Conservation (phyloP, 37 sponge, comb jelly and placozoan species). For the Corticium candelabrum region DNA sequence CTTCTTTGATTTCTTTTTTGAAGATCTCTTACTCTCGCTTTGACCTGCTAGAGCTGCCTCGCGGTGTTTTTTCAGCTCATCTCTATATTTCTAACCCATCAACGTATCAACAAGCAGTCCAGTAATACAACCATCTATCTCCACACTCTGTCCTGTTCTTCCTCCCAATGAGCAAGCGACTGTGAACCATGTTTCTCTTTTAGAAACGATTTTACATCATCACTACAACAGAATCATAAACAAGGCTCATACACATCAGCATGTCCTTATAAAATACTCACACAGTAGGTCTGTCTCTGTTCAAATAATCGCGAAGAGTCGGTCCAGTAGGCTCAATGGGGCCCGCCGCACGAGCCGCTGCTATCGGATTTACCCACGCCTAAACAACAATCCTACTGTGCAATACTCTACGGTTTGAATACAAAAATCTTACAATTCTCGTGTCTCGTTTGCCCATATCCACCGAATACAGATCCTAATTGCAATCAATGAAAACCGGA, state of each 20-base stretch:
- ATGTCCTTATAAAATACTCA: too few relatives aligned
- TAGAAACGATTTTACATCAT: background rate
- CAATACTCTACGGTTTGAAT: background rate
- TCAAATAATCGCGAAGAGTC: background rate
- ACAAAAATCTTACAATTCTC: background rate
- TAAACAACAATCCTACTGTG: background rate
- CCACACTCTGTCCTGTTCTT: background rate
- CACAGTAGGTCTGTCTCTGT: background rate
- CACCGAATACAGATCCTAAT: too few relatives aligned
- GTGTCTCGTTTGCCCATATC: constrained; percentile 1
- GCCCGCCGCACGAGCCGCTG: background rate
- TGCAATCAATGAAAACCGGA: too few relatives aligned
- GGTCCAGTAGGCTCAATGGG: background rate
- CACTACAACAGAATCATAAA: too few relatives aligned
- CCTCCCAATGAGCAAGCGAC: background rate
- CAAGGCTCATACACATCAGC: too few relatives aligned
- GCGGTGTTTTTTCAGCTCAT: background rate
- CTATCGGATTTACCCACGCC: constrained; percentile 1
- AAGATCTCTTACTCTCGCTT: background rate
- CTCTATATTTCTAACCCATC: background rate
- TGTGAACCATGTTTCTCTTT: background rate
- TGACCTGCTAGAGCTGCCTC: background rate
- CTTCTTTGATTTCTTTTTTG: background rate
- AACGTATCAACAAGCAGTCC: background rate
- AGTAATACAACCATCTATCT: background rate